Conservation (phyloP, 2,888 invertebrate species). For the Sialis fuliginosa region DNA sequence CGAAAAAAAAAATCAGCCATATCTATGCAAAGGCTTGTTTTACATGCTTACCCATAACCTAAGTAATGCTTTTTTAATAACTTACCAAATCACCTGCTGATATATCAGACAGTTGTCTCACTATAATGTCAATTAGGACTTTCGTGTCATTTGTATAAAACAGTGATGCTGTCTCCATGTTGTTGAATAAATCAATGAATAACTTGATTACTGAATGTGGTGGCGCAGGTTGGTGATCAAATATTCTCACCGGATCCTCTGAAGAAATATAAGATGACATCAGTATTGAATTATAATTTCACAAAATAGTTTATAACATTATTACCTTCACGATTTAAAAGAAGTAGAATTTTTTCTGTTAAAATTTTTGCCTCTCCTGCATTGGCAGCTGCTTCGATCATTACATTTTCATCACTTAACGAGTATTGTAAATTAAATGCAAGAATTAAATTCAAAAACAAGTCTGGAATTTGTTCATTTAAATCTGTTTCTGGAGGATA, state of each 20-base stretch:
- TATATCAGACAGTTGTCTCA: constrained; percentile 77
- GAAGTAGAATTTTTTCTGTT: constrained; percentile 73
- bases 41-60: too few species aligned
- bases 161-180: constrained; percentile 59
- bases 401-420: constrained; percentile 44
- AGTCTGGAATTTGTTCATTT: constrained; percentile 70
- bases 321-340: constrained; percentile 80
- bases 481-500: constrained; percentile 60
- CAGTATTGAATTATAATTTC: too few species aligned
- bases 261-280: constrained; percentile 14
- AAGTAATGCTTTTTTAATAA: constrained; percentile 2
- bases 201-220: constrained; percentile 79
- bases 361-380: constrained; percentile 65
- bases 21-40: too few species aligned
- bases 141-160: constrained; percentile 92
- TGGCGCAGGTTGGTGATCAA: constrained; percentile 64
- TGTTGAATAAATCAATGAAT: constrained; percentile 69
- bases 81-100: constrained; percentile 69
- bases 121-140: constrained; percentile 84
- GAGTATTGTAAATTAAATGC: constrained; percentile 82
- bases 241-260: constrained; percentile 78
- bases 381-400: constrained; percentile 50
- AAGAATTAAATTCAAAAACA: constrained; percentile 66
- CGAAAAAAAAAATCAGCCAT: too few species aligned
- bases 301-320: constrained; percentile 6